phyloP scores from a whole-genome alignment of 2,113 vertebrate species.

The Rhinolophus sinicus region DNA sequence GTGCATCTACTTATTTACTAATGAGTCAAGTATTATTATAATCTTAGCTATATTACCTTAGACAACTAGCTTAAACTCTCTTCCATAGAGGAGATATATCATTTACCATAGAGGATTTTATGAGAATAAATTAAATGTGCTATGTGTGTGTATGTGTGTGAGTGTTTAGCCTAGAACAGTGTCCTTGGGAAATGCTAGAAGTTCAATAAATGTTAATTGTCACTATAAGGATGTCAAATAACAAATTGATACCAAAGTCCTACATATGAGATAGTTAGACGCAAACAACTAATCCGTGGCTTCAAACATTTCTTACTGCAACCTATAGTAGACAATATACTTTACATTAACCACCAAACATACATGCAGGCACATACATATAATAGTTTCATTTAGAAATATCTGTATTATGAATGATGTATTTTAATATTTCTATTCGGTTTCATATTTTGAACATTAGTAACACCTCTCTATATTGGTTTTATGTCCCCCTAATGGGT shows the following conservation, averaged over 20 bases:
- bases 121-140: neutral
- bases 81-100: neutral
- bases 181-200: neutral
- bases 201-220: neutral
- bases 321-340: neutral
- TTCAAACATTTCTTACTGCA: neutral
- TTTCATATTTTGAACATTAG: neutral
- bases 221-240: neutral
- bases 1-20: neutral
- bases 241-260: neutral
- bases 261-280: neutral
- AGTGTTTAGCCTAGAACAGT: neutral
- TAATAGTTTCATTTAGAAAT: neutral
- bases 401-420: neutral
- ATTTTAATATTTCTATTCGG: neutral
- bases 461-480: neutral
- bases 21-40: neutral
- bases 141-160: neutral
- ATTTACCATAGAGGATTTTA: neutral
- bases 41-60: neutral
- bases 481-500: neutral
- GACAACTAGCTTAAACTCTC: neutral
- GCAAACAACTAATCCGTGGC: neutral
- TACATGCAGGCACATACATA: neutral
- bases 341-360: neutral